Evolutionary conservation across 2,113 vertebrate species (phyloP).

Genomic region (Salvelinus alpinus): DNA sequence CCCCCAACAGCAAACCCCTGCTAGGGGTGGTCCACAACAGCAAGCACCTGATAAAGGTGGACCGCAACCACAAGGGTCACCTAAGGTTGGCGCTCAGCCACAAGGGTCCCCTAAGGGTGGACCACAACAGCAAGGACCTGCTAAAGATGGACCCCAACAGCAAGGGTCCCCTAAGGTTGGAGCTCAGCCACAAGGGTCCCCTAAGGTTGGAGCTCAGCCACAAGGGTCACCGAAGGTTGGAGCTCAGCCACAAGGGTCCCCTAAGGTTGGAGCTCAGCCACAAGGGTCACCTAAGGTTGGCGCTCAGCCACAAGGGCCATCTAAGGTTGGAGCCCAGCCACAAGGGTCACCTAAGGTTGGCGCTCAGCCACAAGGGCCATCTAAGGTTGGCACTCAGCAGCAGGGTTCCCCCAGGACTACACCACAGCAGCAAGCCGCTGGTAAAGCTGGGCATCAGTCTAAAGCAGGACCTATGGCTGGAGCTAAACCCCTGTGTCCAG

Average conservation of each 20-base stretch:
- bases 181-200: too few relatives aligned
- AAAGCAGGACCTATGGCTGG: conserved; percentile 53
- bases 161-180: neutral
- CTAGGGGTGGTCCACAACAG: conserved; percentile 24
- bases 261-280: too few relatives aligned
- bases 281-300: too few relatives aligned
- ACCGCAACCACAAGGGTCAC: conserved; percentile 18
- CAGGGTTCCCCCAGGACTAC: conserved; percentile 53
- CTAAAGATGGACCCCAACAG: neutral
- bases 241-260: too few relatives aligned
- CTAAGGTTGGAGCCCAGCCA: conserved; percentile 57
- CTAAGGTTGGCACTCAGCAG: conserved; percentile 28
- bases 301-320: conserved; percentile 43
- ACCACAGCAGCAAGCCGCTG: conserved; percentile 38
- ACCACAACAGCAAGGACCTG: too few relatives aligned
- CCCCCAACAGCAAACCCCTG: conserved; percentile 59
- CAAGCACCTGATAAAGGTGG: conserved; percentile 20
- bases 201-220: too few relatives aligned
- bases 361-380: conserved; percentile 57
- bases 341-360: conserved; percentile 49
- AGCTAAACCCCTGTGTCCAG: conserved; percentile 83
- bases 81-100: neutral
- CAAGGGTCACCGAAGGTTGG: too few relatives aligned
- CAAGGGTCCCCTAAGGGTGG: neutral
- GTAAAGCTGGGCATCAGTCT: conserved; percentile 60